Evolutionary conservation across 2,797 vertebrate species (phyloP).

Genomic region (Valencia hispanica): DNA sequence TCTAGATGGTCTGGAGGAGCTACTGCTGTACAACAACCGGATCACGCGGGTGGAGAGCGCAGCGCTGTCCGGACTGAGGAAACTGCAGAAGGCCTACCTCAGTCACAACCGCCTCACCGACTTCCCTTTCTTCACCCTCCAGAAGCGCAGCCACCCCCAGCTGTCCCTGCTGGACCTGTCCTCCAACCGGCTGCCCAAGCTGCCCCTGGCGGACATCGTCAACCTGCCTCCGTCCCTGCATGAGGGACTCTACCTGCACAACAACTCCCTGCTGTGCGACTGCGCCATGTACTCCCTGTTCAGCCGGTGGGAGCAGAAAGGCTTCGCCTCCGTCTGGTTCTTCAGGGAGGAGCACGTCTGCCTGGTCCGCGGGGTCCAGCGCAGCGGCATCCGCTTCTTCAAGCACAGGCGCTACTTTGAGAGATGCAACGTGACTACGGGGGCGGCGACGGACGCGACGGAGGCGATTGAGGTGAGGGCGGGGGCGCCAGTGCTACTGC

Average conservation of each 20-base stretch:
- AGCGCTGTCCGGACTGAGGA: conserved; percentile 78
- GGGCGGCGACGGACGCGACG: conserved; percentile 48
- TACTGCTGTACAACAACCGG: conserved; percentile 91
- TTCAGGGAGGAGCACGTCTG: conserved; percentile 87
- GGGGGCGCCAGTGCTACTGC: conserved; percentile 77
- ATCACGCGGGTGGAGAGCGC: conserved; percentile 82
- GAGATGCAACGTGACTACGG: conserved; percentile 76
- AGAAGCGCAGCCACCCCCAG: conserved; percentile 77
- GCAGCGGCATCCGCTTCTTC: conserved; percentile 84
- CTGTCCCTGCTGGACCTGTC: conserved; percentile 90
- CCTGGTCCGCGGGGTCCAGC: conserved; percentile 77
- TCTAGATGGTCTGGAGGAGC: conserved; percentile 83
- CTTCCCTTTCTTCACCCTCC: conserved; percentile 89
- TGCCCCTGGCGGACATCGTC: conserved; percentile 81
- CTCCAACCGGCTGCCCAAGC: conserved; percentile 85
- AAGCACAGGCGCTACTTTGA: conserved; percentile 83
- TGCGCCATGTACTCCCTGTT: conserved; percentile 88
- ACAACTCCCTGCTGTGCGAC: conserved; percentile 90
- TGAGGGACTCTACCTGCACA: conserved; percentile 90
- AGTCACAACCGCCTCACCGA: conserved; percentile 88
- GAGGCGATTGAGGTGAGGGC: conserved; percentile 66
- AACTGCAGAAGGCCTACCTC: conserved; percentile 87
- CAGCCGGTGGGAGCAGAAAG: conserved; percentile 82
- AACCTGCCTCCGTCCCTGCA: conserved; percentile 82
- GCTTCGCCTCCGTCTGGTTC: conserved; percentile 83